Conservation (phyloP, 2,113 vertebrate genomes). For the Haemorhous mexicanus region DNA sequence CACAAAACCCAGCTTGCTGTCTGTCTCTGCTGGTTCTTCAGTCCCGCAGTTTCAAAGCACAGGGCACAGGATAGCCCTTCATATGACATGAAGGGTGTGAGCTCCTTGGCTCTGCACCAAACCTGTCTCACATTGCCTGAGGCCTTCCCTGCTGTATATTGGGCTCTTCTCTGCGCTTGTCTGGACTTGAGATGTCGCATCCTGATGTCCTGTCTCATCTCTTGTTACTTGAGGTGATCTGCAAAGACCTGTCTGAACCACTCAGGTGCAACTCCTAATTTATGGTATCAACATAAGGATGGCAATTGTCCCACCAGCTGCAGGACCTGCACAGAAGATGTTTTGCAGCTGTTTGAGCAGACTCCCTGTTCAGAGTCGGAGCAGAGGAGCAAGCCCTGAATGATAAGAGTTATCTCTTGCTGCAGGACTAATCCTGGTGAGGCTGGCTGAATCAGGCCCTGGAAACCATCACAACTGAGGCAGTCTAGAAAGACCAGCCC, state of each 20-base stretch:
- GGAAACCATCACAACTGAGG: not conserved
- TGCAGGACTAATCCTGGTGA: not conserved
- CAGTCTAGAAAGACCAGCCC: not conserved
- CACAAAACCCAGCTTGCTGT: not conserved
- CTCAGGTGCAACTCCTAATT: fast-evolving
- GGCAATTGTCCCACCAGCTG: not conserved
- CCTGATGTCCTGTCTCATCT: not conserved
- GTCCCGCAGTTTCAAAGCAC: not conserved
- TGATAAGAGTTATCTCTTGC: not conserved
- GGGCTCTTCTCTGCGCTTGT: not conserved
- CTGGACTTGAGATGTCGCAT: not conserved
- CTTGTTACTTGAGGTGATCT: not conserved
- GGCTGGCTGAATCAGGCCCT: not conserved
- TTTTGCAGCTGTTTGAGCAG: not conserved
- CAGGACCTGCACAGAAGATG: not conserved
- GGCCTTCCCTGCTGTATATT: fast-evolving
- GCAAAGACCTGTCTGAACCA: not conserved
- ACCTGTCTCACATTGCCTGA: not conserved
- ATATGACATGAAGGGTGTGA: not conserved
- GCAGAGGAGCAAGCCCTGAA: not conserved
- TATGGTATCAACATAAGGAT: fast-evolving
- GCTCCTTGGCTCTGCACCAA: not conserved
- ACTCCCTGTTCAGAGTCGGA: not conserved
- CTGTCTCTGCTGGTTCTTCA: not conserved
- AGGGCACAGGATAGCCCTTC: not conserved